These are phyloP conservation scores for Pseudococcus jackbeardsleyi DNA, from an alignment of 2,888 invertebrate genomes.

Conservation along the genomic window DNA sequence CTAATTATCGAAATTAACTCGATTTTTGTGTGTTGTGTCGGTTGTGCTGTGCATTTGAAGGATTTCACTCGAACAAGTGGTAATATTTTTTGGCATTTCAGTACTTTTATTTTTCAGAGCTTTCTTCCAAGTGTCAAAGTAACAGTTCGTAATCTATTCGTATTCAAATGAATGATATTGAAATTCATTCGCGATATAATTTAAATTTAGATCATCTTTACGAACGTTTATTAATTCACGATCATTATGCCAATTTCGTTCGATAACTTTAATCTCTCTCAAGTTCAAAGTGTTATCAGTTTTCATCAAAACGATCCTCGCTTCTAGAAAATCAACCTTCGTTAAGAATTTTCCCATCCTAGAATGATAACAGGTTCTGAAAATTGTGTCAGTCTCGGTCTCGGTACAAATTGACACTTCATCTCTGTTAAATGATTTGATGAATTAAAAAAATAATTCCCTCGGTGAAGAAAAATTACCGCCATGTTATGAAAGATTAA, in stretches of 20 bases:
- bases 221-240: too few species aligned
- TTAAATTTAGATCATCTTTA: too few species aligned
- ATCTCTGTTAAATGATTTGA: not conserved
- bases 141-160: too few species aligned
- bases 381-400: not conserved
- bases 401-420: not conserved
- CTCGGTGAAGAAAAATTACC: not conserved
- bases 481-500: slow-evolving; percentile 27
- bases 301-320: not conserved
- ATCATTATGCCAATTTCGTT: too few species aligned
- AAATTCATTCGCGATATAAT: too few species aligned
- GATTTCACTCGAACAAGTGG: not conserved
- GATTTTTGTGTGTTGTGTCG: not conserved
- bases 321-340: not conserved
- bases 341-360: not conserved
- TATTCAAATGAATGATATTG: too few species aligned
- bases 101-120: not conserved
- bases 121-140: not conserved
- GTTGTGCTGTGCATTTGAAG: not conserved
- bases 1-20: too few species aligned
- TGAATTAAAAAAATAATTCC: not conserved
- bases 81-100: not conserved
- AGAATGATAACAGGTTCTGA: not conserved
- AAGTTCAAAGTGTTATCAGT: not conserved
- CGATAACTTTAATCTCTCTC: not conserved